phyloP scores from a whole-genome alignment of 2,797 vertebrate genomes.

The Melanotaenia parkinsoni region DNA sequence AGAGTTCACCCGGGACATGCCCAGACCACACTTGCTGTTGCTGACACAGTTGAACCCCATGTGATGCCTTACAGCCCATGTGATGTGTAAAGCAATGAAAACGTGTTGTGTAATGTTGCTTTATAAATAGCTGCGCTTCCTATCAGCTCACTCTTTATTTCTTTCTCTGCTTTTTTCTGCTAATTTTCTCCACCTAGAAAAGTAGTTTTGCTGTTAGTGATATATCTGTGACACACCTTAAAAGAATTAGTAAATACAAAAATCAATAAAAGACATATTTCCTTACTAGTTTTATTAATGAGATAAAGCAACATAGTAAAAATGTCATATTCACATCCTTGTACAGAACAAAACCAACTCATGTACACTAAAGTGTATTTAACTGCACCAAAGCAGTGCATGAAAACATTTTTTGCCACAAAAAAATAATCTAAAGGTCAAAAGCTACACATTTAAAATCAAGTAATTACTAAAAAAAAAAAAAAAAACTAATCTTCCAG shows the following conservation, averaged over 20 bases:
- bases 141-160: background rate
- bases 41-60: slow-evolving; percentile 13
- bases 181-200: background rate
- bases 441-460: slow-evolving; percentile 8
- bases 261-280: slow-evolving; percentile 25
- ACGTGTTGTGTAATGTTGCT: background rate
- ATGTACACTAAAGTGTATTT: slow-evolving; percentile 51
- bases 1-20: no score
- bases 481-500: slow-evolving; percentile 12
- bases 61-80: slow-evolving; percentile 6
- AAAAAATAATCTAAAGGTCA: slow-evolving; percentile 8
- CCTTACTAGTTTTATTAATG: slow-evolving; percentile 52
- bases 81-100: slow-evolving; percentile 15
- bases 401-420: slow-evolving; percentile 13
- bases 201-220: background rate
- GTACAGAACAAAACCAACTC: slow-evolving; percentile 47
- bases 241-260: background rate
- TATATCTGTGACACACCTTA: background rate
- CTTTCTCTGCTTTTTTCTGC: no score
- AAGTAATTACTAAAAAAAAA: slow-evolving; percentile 3
- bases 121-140: background rate
- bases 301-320: slow-evolving; percentile 47
- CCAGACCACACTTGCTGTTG: slow-evolving; percentile 14
- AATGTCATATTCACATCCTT: slow-evolving; percentile 48
- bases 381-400: slow-evolving; percentile 45